Percentiles rank a stretch among this genome's conserved stretches.
Conservation (phyloP, 2,113 vertebrate species). For the Solea senegalensis region DNA sequence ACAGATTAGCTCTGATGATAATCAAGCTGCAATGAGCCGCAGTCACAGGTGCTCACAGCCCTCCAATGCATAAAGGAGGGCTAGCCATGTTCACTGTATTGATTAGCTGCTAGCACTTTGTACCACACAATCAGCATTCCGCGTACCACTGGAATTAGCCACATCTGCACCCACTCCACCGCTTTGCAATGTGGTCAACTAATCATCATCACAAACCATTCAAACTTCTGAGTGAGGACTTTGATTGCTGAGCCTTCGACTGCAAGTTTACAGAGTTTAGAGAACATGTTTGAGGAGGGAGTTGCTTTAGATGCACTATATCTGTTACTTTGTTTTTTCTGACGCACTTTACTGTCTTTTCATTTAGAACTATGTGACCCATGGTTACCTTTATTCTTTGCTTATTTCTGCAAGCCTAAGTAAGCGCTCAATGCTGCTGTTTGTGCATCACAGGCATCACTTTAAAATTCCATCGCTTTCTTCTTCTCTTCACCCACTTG, state of each 20-base stretch:
- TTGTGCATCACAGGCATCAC: too few relatives aligned
- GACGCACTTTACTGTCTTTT: background rate
- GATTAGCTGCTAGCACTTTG: conserved; percentile 66
- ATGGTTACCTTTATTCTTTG: background rate
- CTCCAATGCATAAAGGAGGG: conserved; percentile 27
- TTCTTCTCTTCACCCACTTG: background rate
- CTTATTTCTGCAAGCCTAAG: background rate
- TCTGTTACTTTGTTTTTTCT: conserved; percentile 4
- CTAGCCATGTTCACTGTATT: conserved; percentile 56
- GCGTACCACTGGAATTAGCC: conserved; percentile 46
- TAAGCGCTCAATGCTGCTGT: background rate
- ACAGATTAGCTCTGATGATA: conserved; percentile 68
- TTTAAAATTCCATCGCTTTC: background rate
- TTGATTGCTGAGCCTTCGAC: conserved; percentile 42
- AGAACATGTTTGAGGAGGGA: conserved; percentile 15
- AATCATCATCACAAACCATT: conserved; percentile 70
- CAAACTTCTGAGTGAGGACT: conserved; percentile 45
- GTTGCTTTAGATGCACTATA: conserved; percentile 15
- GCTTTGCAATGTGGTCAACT: conserved; percentile 54
- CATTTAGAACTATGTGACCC: background rate
- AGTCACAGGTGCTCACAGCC: conserved; percentile 63
- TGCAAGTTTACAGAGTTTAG: conserved; percentile 38
- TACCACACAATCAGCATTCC: conserved; percentile 64
- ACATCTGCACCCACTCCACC: conserved; percentile 67
- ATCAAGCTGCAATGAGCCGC: conserved; percentile 65